Evolutionary conservation across 2,888 invertebrate genomes (phyloP), one percentile per base, ranked within the genome.

Genomic region (Spodoptera littoralis): DNA sequence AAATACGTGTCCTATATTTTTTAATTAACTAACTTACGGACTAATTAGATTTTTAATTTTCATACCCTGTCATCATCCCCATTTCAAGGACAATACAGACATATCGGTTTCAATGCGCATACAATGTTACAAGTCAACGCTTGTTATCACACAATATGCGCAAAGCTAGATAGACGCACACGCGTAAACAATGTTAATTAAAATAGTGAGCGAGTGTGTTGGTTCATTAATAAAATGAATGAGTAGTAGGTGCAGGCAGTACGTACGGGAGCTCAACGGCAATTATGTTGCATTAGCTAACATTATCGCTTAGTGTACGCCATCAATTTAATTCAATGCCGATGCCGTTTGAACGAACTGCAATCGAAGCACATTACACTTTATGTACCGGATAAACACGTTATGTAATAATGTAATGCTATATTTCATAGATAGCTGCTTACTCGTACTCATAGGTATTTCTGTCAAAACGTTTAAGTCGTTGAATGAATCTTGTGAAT

Each of bases 261-360:
- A 65, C 57, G 69, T 73, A 68, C 70, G 62, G 67, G 65, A 67
- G 78, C 69, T 74, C 55, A 75, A 53, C 76, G 80, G 79, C 86
- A 86, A 91, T 91, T 92, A 90, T 72, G 82, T 76, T 77, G 77
- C 84, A 89, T 90, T 90, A 89, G 81, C 70, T 72, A 71, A 82
- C 74, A 91, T 90, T 91, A 91, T 84, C 86, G 84, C 80, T 78
- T 84, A 84, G 76, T 71, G 79, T 70, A 65, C 69, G 81, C 85
- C 84, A 89, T 90, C 87, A 88, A 89, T 89, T 87, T 88, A 87
- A 90, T 86, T 88, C 88, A 88, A 87, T 90, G 88, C 83, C 85
- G 83, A 87, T 90, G 88, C 83, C 85, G 83, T 89, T 88, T 88
- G 86, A 84, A 83, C 83, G 85, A 84, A 86, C 82, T 82, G 82